Evolutionary conservation across 2,797 vertebrate species (phyloP).

Genomic region (Manis crassicaudata): DNA sequence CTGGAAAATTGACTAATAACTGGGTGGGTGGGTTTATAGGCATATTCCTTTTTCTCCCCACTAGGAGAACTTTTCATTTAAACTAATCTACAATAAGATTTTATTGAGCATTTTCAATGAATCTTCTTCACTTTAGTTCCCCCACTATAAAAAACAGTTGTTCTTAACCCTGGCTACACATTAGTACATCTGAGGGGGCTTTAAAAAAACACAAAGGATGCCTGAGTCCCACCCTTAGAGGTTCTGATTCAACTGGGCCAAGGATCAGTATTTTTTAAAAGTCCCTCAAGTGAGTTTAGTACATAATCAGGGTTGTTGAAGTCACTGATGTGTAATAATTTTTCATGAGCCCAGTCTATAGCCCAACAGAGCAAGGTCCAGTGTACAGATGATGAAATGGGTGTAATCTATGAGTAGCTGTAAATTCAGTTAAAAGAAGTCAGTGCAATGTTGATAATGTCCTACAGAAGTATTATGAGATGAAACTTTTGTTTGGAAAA

Average conservation of each 20-base stretch:
- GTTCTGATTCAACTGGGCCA: background rate
- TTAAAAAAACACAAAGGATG: slow-evolving; percentile 20
- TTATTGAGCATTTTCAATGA: slow-evolving; percentile 29
- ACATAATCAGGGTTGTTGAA: background rate
- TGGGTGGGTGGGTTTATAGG: background rate
- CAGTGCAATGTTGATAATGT: background rate
- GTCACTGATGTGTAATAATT: background rate
- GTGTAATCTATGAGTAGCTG: background rate
- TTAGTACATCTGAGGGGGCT: slow-evolving; percentile 4
- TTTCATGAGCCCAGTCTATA: background rate
- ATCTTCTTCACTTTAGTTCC: background rate
- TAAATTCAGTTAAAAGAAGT: background rate
- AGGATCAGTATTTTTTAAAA: background rate
- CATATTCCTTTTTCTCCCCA: background rate
- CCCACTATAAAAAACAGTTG: background rate
- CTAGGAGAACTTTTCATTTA: slow-evolving; percentile 14
- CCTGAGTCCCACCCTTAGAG: background rate
- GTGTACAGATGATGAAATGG: background rate
- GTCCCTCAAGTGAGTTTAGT: slow-evolving; percentile 19
- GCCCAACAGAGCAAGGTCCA: background rate
- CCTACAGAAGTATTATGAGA: background rate
- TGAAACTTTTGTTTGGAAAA: background rate
- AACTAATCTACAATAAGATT: background rate
- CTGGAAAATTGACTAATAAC: slow-evolving; percentile 57
- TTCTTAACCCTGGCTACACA: background rate